Conservation (phyloP, 2,888 invertebrate genomes). For the Chironomus tentans region DNA sequence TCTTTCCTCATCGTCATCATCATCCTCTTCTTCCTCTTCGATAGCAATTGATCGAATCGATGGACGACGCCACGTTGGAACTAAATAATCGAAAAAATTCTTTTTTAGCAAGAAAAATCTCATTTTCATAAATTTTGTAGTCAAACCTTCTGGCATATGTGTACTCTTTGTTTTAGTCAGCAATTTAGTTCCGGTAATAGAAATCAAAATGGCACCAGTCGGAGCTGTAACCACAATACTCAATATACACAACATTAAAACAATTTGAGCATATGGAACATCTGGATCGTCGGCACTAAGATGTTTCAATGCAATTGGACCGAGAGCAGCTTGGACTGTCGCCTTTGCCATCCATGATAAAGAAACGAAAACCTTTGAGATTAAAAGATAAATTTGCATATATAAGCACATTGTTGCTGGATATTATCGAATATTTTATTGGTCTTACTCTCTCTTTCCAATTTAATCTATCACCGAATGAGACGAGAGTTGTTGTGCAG, state of each 20-base stretch:
- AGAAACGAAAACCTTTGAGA: slow-evolving; percentile 56
- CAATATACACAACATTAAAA: slow-evolving; percentile 68
- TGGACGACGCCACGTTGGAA: slow-evolving; percentile 65
- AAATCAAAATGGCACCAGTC: slow-evolving; percentile 71
- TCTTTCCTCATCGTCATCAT: slow-evolving; percentile 37
- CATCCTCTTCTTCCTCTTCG: slow-evolving; percentile 71
- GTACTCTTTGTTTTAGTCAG: slow-evolving; percentile 69
- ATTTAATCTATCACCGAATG: slow-evolving; percentile 71
- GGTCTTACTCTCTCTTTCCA: slow-evolving; percentile 60
- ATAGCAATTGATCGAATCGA: slow-evolving; percentile 80
- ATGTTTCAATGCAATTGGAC: slow-evolving; percentile 64
- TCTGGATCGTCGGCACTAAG: slow-evolving; percentile 44
- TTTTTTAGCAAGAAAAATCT: background rate
- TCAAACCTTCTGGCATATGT: slow-evolving; percentile 52
- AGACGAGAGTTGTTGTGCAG: slow-evolving; percentile 54
- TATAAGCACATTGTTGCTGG: too few relatives aligned
- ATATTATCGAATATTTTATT: background rate
- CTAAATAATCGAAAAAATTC: background rate
- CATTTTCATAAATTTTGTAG: background rate
- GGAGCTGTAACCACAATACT: slow-evolving; percentile 81
- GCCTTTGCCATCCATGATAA: slow-evolving; percentile 94
- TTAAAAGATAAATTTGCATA: background rate
- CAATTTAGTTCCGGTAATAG: slow-evolving; percentile 65
- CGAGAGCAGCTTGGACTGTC: slow-evolving; percentile 89
- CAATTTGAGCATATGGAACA: slow-evolving; percentile 54